Evolutionary conservation across 2,797 vertebrate species (phyloP).

Genomic region (Dromococcyx pavoninus): DNA sequence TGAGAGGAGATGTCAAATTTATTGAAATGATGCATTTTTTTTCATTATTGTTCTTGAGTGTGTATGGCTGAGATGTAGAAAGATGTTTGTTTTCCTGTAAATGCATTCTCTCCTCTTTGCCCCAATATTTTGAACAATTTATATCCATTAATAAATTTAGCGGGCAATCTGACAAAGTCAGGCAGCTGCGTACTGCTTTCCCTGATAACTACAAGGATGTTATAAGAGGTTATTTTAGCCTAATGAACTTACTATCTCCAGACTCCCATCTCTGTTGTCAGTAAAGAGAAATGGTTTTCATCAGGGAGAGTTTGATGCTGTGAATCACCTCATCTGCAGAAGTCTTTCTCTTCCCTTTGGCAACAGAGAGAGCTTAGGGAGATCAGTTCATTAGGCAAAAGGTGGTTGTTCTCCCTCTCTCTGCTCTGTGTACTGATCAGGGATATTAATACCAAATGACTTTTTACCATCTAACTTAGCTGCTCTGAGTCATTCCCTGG

Average conservation of each 20-base stretch:
- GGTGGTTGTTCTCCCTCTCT: neutral
- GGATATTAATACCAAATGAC: neutral
- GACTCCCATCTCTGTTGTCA: neutral
- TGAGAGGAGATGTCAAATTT: neutral
- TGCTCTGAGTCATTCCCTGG: conserved; percentile 35
- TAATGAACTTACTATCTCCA: conserved; percentile 33
- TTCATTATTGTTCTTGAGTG: neutral
- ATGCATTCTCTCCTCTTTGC: neutral
- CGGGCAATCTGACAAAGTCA: conserved; percentile 29
- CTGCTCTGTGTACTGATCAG: neutral
- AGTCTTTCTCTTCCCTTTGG: neutral
- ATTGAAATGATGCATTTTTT: neutral
- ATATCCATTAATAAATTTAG: conserved; percentile 21
- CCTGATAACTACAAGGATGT: conserved; percentile 1
- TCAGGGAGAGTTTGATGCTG: neutral
- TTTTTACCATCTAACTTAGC: conserved; percentile 10
- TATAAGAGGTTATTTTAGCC: conserved; percentile 37
- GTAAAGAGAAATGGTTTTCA: conserved; percentile 19
- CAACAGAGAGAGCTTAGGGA: neutral
- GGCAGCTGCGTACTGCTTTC: neutral
- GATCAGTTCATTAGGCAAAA: neutral
- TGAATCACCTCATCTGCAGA: neutral
- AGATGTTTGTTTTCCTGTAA: neutral
- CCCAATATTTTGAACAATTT: neutral
- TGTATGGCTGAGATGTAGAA: neutral